Conservation (phyloP, 2,797 vertebrate species). For the Notoglanidium macrostoma region DNA sequence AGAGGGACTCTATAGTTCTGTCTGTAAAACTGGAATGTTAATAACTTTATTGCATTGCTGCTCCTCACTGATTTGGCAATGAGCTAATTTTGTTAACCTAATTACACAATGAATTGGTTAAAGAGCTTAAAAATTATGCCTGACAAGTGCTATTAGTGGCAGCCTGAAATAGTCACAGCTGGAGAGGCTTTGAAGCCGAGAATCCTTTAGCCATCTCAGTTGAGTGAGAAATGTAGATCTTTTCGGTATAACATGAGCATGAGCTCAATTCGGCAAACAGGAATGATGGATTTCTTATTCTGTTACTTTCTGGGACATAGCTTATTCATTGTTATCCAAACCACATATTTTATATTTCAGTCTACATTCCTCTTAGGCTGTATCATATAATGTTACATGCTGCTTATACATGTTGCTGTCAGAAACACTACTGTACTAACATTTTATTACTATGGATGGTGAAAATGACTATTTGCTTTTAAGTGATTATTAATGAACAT, state of each 20-base stretch:
- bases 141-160: constrained; percentile 62
- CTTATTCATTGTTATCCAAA: constrained; percentile 1
- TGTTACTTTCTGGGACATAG: constrained; percentile 6
- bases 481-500: constrained; percentile 15
- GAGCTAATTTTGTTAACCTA: constrained; percentile 66
- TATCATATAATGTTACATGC: neutral
- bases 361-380: neutral
- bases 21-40: constrained; percentile 65
- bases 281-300: constrained; percentile 14
- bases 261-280: constrained; percentile 64
- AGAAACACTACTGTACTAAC: neutral
- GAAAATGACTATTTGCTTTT: neutral
- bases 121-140: constrained; percentile 65
- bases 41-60: constrained; percentile 70
- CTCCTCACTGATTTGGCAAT: constrained; percentile 54
- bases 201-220: constrained; percentile 62
- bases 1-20: constrained; percentile 59
- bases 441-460: neutral
- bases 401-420: neutral
- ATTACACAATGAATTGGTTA: constrained; percentile 66
- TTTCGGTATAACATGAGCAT: constrained; percentile 67
- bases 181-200: constrained; percentile 56
- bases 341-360: neutral
- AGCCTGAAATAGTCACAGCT: constrained; percentile 53
- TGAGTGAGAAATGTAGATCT: constrained; percentile 66